Conservation (phyloP, 2,888 invertebrate species). For the Julus scandinavius region DNA sequence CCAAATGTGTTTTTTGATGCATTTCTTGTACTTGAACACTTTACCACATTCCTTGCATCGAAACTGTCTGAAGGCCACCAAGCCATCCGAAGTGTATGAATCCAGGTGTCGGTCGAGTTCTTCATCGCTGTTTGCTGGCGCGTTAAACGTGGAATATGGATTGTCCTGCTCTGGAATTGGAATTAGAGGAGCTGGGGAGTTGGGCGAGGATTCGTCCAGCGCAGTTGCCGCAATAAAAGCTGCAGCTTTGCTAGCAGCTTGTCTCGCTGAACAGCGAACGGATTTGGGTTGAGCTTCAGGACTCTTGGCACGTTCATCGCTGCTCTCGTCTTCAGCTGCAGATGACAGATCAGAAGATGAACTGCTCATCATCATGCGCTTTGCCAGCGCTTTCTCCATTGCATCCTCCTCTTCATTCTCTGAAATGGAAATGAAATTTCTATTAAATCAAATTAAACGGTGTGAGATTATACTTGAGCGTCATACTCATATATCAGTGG, state of each 20-base stretch:
- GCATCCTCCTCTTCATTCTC: constrained; percentile 34
- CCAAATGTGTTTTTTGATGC: constrained; percentile 36
- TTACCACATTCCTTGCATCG: constrained; percentile 19
- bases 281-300: not conserved
- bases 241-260: constrained; percentile 48
- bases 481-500: not conserved
- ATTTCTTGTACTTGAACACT: constrained; percentile 39
- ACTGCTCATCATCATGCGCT: constrained; percentile 30
- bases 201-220: not conserved
- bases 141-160: not conserved
- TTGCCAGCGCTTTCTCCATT: not conserved
- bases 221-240: constrained; percentile 36
- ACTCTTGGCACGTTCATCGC: not conserved
- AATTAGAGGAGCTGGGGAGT: not conserved
- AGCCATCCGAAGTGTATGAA: not conserved
- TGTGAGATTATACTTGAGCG: not conserved
- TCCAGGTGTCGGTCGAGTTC: constrained; percentile 51
- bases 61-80: constrained; percentile 10
- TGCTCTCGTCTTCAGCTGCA: not conserved
- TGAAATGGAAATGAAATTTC: not conserved
- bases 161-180: constrained; percentile 31
- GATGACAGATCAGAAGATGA: constrained; percentile 28
- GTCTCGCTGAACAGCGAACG: constrained; percentile 31
- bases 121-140: not conserved
- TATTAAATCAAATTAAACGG: not conserved